Percentiles rank a stretch among this genome's conserved stretches.
phyloP scores from a whole-genome alignment of 2,113 vertebrate genomes.

The Lonchura striata region DNA sequence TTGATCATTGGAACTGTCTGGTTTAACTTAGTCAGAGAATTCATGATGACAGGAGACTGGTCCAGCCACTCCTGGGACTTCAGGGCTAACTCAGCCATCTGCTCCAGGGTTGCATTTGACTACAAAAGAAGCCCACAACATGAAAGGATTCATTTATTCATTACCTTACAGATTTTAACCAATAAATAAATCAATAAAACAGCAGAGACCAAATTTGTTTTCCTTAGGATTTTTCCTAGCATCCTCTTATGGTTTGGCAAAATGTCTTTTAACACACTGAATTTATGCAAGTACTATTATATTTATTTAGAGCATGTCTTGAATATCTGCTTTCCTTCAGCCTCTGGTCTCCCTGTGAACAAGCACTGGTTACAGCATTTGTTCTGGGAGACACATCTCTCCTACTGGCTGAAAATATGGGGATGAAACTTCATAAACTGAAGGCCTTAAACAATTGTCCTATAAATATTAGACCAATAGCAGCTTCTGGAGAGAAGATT shows the following conservation, averaged over 20 bases:
- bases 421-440: background rate
- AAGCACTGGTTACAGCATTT: background rate
- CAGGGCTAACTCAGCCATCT: conserved; percentile 82
- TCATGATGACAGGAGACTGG: conserved; percentile 79
- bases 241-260: background rate
- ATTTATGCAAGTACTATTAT: background rate
- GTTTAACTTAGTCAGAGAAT: conserved; percentile 78
- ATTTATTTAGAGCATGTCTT: background rate
- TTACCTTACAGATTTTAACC: background rate
- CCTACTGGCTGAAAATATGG: background rate
- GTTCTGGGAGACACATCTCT: background rate
- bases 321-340: background rate
- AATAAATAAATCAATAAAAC: background rate
- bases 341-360: background rate
- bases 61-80: conserved; percentile 87
- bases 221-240: background rate
- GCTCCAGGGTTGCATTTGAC: conserved; percentile 86
- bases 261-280: background rate
- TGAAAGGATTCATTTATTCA: background rate
- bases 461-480: background rate
- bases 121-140: conserved; percentile 56
- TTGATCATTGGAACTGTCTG: conserved; percentile 85
- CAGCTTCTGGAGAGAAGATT: background rate
- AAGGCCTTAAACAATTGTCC: background rate
- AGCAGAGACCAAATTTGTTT: background rate